These are phyloP conservation scores for Epirrhoe alternata DNA, from an alignment of 2,888 invertebrate species.

Conservation along the genomic window DNA sequence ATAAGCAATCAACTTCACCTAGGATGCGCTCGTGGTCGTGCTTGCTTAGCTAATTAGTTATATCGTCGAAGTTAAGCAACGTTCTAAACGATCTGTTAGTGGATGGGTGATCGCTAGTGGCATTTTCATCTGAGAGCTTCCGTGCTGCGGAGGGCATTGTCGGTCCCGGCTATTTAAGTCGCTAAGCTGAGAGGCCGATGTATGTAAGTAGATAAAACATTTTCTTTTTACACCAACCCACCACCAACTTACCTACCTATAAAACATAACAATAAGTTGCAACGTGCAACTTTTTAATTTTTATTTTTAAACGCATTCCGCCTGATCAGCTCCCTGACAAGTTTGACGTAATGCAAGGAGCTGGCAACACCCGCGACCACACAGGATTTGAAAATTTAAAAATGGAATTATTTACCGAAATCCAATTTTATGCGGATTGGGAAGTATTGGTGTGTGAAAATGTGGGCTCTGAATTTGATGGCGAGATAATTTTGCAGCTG, in stretches of 20 bases:
- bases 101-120: no score
- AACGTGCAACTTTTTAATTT: not conserved
- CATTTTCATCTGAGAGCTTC: no score
- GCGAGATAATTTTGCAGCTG: conserved; percentile 2
- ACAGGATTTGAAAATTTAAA: conserved; percentile 54
- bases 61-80: no score
- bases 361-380: conserved; percentile 63
- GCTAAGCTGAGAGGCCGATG: no score
- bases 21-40: no score
- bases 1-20: no score
- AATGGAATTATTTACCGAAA: conserved; percentile 60
- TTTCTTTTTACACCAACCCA: not conserved
- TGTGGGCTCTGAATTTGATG: not conserved
- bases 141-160: no score
- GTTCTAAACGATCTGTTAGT: no score
- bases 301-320: not conserved
- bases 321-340: conserved; percentile 60
- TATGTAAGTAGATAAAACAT: no score
- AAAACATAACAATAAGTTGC: not conserved
- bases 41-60: no score
- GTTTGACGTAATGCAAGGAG: conserved; percentile 74
- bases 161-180: no score
- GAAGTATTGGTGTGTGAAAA: not conserved
- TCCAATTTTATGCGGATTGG: conserved; percentile 57
- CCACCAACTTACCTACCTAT: not conserved